Percentiles rank a stretch among this genome's conserved stretches.
Evolutionary conservation across 2,113 vertebrate species (phyloP).

Genomic region (Nesogale talazaci): DNA sequence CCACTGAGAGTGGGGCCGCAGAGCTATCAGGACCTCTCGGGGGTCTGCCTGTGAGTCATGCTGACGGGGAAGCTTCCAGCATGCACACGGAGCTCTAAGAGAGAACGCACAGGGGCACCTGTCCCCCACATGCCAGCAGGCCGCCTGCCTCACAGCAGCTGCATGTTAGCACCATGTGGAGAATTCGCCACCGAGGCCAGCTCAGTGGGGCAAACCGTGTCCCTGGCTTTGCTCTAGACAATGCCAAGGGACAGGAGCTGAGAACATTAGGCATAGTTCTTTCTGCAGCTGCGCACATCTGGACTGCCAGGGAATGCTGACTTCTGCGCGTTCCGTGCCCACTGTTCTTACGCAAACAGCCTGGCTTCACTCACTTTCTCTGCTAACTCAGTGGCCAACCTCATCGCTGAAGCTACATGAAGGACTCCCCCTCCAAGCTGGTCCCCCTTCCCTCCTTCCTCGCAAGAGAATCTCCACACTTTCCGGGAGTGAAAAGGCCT

Average conservation of each 20-base stretch:
- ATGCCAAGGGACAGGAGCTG: not conserved
- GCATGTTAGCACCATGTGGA: not conserved
- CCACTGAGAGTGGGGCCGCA: accelerated
- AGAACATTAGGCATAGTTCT: not conserved
- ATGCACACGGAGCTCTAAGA: not conserved
- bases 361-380: constrained; percentile 18
- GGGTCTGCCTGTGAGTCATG: not conserved
- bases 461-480: not conserved
- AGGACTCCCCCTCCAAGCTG: not conserved
- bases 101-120: constrained; percentile 7
- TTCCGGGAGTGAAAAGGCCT: not conserved
- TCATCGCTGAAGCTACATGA: not conserved
- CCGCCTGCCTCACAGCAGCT: not conserved
- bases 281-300: constrained; percentile 15
- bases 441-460: not conserved
- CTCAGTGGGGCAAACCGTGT: not conserved
- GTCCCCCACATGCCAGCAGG: not conserved
- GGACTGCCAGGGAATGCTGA: not conserved
- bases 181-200: not conserved
- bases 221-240: not conserved
- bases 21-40: not conserved
- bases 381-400: not conserved
- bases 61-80: not conserved
- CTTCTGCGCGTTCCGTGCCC: not conserved
- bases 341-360: not conserved